Percentiles rank a stretch among this genome's conserved stretches.
phyloP scores from a whole-genome alignment of 2,113 vertebrate species.

The Oxyura jamaicensis region DNA sequence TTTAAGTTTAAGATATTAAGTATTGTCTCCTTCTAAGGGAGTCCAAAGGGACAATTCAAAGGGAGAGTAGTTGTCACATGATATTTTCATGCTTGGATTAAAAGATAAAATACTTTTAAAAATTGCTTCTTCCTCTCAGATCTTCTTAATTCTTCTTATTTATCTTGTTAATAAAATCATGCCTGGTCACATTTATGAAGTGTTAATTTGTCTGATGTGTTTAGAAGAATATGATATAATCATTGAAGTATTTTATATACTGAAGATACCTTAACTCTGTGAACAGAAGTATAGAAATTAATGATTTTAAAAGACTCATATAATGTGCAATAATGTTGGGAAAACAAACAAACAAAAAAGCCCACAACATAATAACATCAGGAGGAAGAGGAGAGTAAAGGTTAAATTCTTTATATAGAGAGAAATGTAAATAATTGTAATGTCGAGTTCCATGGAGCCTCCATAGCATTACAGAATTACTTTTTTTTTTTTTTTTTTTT shows the following conservation, averaged over 20 bases:
- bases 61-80: neutral
- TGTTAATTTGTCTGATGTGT: neutral
- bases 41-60: neutral
- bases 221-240: neutral
- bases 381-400: neutral
- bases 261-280: neutral
- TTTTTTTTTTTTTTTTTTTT: too few relatives aligned
- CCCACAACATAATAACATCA: neutral
- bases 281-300: neutral
- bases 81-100: neutral
- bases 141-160: too few relatives aligned
- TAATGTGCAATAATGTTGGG: neutral
- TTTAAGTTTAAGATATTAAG: neutral
- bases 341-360: neutral
- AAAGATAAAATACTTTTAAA: neutral
- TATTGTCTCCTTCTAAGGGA: neutral
- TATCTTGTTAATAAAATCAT: neutral
- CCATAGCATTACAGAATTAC: neutral
- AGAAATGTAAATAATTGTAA: neutral
- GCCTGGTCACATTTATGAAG: neutral
- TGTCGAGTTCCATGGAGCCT: neutral
- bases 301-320: neutral
- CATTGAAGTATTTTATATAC: neutral
- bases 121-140: neutral
- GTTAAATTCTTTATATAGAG: neutral